Base-by-base conservation (phyloP, 2,113 vertebrate species). In the Cololabis saira region DNA sequence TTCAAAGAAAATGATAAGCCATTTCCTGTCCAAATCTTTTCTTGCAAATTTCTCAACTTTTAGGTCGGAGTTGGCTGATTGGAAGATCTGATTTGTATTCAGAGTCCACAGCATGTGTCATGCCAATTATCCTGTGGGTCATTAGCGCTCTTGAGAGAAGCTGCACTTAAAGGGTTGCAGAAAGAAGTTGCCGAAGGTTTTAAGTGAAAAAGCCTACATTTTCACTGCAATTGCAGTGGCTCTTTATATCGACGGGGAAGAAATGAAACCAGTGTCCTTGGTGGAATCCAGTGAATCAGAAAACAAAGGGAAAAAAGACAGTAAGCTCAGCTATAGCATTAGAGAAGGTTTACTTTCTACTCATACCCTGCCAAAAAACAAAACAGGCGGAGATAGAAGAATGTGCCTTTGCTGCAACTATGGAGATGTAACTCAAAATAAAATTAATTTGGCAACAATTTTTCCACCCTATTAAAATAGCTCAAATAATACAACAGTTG, bases 61-160 rank as follows among this genome's bases (percentile, higher is more conserved):
- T 53, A 52, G 74, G 49, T 42, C 50, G 21, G 51, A 62, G 48
- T 53, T 71, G 64, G 41, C 62, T 85, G 80, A 78, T 82, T 71
- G 79, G 49, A 59, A 55, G 52, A 53, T 72, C 65, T 71, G 70
- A 79, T 90, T 88, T 82, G 78, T 76, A 85, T 88, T 86, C 80
- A 69, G 61, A 37, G 61, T 78, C 73, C 69, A 59, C 67, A 77
- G 86, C 75, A 50, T 78, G 73, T 69, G 62, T 22, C 47, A 74
- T 70, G 80, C 86, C 82, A 88, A 84, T 85, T 88, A 88, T 81
- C 78, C 53, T 30, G 62, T 19, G 57, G 78, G 82, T 88, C 77
- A 85, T 86, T 83, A 85, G 73, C 49, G 58, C 77, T 78, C 64
- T 71, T 68, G 69, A 80, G 73, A 85, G 68, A 59, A 76, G 80